Conservation (phyloP, 1,140 invertebrate species). For the Aphaenogaster ashmeadi region DNA sequence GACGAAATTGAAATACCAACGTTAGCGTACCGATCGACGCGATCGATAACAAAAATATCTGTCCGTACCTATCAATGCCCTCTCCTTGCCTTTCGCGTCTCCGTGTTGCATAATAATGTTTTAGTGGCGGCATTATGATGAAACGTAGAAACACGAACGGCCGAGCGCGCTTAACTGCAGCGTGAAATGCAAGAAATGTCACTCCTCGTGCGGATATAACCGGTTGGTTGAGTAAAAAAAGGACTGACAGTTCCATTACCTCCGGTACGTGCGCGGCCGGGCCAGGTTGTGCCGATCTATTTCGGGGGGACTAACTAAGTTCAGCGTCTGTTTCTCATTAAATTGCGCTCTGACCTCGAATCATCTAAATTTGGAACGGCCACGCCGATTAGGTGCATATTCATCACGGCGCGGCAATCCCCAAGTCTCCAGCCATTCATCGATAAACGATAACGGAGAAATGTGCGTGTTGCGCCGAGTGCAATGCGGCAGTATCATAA, state of each 20-base stretch:
- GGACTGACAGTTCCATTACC: slow-evolving; percentile 68
- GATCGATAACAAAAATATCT: slow-evolving; percentile 28
- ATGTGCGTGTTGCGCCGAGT: background rate
- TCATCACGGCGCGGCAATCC: slow-evolving; percentile 42
- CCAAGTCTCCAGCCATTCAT: slow-evolving; percentile 28
- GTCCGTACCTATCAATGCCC: background rate
- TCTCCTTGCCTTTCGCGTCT: background rate
- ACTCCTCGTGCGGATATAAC: slow-evolving; percentile 63
- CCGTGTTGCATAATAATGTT: slow-evolving; percentile 32
- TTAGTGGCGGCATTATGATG: slow-evolving; percentile 28
- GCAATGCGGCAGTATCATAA: background rate
- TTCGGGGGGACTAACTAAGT: slow-evolving; percentile 84
- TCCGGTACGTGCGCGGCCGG: slow-evolving; percentile 58
- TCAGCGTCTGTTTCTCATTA: slow-evolving; percentile 87
- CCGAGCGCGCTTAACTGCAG: slow-evolving; percentile 35
- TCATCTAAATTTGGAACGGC: slow-evolving; percentile 86
- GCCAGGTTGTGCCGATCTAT: slow-evolving; percentile 84
- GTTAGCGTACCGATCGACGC: background rate
- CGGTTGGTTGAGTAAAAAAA: slow-evolving; percentile 57
- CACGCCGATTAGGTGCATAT: slow-evolving; percentile 81
- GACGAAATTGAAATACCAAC: slow-evolving; percentile 53
- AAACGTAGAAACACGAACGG: slow-evolving; percentile 37
- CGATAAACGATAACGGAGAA: slow-evolving; percentile 3
- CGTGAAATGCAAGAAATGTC: slow-evolving; percentile 64
- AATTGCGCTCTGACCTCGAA: slow-evolving; percentile 86